These are phyloP conservation scores for Antedon mediterranea DNA, from an alignment of 53 echinoderm and acorn worm species.

Conservation along the genomic window DNA sequence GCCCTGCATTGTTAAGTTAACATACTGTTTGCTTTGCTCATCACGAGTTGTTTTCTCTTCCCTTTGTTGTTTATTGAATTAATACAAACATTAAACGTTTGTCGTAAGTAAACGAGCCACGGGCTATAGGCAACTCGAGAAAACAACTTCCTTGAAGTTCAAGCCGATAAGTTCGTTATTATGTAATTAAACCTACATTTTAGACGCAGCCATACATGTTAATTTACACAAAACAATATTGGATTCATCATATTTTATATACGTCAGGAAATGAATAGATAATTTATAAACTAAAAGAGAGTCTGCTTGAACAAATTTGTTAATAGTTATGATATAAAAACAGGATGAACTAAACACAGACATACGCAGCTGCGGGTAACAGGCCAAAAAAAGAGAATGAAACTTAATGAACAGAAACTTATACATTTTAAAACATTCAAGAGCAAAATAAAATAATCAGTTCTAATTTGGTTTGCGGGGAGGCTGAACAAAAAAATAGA, in stretches of 20 bases:
- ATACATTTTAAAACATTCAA: no score
- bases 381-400: background rate
- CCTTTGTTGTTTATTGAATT: background rate
- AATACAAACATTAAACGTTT: background rate
- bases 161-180: background rate
- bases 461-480: no score
- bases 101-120: background rate
- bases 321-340: background rate
- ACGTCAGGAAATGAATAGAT: background rate
- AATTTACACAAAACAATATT: background rate
- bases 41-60: background rate
- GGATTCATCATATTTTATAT: background rate
- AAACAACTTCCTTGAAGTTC: background rate
- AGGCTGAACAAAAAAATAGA: no score
- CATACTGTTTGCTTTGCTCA: background rate
- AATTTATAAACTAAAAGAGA: background rate
- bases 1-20: background rate
- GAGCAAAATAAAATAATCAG: no score
- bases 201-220: background rate
- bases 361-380: background rate
- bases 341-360: background rate
- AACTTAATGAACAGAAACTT: no score
- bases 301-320: background rate
- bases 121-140: background rate
- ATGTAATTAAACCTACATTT: background rate